These are phyloP conservation scores for Tiliqua scincoides DNA, from an alignment of 2,113 vertebrate genomes.

Conservation along the genomic window DNA sequence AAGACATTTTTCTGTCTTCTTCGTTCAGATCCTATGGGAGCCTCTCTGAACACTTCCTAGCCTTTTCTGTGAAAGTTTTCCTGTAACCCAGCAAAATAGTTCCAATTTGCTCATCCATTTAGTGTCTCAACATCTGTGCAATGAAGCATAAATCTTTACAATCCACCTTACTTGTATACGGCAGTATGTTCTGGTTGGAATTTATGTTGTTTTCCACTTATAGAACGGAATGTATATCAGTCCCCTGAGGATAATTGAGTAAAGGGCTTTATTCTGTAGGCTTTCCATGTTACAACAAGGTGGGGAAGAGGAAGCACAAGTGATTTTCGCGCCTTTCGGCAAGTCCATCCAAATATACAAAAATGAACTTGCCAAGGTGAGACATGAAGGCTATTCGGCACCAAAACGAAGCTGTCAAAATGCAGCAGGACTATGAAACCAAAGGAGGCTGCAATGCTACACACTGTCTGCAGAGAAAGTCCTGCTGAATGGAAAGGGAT, in stretches of 20 bases:
- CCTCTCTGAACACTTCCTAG: not conserved
- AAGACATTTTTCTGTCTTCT: not conserved
- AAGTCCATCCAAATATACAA: not conserved
- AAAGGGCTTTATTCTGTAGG: constrained; percentile 3
- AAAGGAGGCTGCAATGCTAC: not conserved
- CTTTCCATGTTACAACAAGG: not conserved
- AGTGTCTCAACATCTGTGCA: constrained; percentile 27
- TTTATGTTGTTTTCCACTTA: constrained; percentile 8
- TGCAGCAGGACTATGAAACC: not conserved
- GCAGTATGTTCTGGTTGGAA: constrained; percentile 2
- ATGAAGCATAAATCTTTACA: constrained; percentile 27
- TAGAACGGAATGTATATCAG: not conserved
- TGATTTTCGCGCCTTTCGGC: not conserved
- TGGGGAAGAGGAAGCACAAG: not conserved
- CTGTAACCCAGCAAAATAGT: not conserved
- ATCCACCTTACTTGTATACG: constrained; percentile 7
- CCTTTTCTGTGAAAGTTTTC: not conserved
- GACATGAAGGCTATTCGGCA: not conserved
- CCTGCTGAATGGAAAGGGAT: not conserved
- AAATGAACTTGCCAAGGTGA: not conserved
- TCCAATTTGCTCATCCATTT: constrained; percentile 1
- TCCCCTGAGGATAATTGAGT: not conserved
- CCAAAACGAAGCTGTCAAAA: not conserved
- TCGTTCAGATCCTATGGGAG: not conserved
- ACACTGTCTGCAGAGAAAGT: not conserved